Evolutionary conservation across 2,888 invertebrate species (phyloP).

Genomic region (Drosophila mimetica): DNA sequence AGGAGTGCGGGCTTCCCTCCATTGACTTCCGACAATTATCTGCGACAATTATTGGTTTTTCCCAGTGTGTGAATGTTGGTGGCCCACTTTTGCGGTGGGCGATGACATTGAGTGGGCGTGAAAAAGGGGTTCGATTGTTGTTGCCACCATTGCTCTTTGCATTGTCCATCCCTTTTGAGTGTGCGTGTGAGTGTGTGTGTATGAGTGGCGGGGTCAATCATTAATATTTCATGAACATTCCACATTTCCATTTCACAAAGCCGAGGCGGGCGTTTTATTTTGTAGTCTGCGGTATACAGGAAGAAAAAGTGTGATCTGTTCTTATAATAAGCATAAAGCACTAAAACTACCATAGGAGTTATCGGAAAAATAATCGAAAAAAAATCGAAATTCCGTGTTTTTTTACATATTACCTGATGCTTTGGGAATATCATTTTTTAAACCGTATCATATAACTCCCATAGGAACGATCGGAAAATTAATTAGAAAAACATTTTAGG

Average conservation of each 20-base stretch:
- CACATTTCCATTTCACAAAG: slow-evolving; percentile 71
- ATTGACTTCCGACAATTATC: slow-evolving; percentile 50
- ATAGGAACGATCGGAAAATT: too few relatives aligned
- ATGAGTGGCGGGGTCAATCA: slow-evolving; percentile 61
- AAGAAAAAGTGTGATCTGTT: not conserved
- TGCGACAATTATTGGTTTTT: slow-evolving; percentile 52
- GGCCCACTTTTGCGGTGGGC: slow-evolving; percentile 54
- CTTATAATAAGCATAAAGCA: too few relatives aligned
- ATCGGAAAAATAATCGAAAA: too few relatives aligned
- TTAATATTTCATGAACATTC: slow-evolving; percentile 82
- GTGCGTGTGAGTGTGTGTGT: slow-evolving; percentile 5
- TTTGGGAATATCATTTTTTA: too few relatives aligned
- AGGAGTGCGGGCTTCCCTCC: slow-evolving; percentile 2
- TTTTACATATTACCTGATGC: too few relatives aligned
- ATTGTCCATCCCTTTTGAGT: slow-evolving; percentile 31
- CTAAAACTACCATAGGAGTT: too few relatives aligned
- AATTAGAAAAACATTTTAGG: too few relatives aligned
- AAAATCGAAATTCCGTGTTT: too few relatives aligned
- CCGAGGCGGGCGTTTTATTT: slow-evolving; percentile 48
- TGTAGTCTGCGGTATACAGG: slow-evolving; percentile 12
- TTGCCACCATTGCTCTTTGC: slow-evolving; percentile 35
- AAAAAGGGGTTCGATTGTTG: slow-evolving; percentile 44
- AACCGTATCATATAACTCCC: too few relatives aligned
- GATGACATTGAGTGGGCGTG: slow-evolving; percentile 67
- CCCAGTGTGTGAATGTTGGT: slow-evolving; percentile 27